Evolutionary conservation across 2,888 invertebrate genomes (phyloP), one percentile per base, ranked within the genome.

Genomic region (Euclidia mi): DNA sequence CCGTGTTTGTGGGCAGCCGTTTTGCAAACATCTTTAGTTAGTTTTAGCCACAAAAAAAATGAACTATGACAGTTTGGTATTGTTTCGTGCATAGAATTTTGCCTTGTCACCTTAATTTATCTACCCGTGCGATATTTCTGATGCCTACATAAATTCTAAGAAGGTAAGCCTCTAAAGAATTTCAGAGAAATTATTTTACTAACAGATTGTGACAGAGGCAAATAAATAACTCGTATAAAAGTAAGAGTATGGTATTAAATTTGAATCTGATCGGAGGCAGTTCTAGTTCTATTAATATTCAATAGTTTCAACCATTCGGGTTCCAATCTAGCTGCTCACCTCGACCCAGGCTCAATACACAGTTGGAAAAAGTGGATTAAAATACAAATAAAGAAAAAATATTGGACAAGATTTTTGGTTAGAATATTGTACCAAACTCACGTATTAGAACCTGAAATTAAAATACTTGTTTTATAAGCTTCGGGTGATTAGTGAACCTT

Each of bases 1-100:
- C 51, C 53, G 55, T 80, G 80, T 80, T 82, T 81, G 74, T 47
- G 34, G 55, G 53, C 62, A 49, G 55, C 43, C 42, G 50, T 75
- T 68, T n/a, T 61, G 61, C 65, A 37, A 40, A 65, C 57, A 34
- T 59, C 44, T 57, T 73, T 53, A 46, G 46, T 17, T 61, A 59
- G 40, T 62, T 48, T 32, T 64, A 37, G 28, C 50, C 31, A 57
- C 43, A n/a, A n/a, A 65, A 59, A 60, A 61, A 70, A 71, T 73
- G 55, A 73, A 43, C 57, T 51, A 63, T 56, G 55, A 61, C 56
- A 56, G 47, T 53, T 55, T 7, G 29, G 11, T 42, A 47, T 69
- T 68, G 58, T 56, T 65, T 53, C 46, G 42, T 49, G 37, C 3
- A 25, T 12, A 41, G 42, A 31, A 15, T 31, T 10, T 10, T 15